Conservation (phyloP, 2,888 invertebrate species). For the Scaptomyza parva region DNA sequence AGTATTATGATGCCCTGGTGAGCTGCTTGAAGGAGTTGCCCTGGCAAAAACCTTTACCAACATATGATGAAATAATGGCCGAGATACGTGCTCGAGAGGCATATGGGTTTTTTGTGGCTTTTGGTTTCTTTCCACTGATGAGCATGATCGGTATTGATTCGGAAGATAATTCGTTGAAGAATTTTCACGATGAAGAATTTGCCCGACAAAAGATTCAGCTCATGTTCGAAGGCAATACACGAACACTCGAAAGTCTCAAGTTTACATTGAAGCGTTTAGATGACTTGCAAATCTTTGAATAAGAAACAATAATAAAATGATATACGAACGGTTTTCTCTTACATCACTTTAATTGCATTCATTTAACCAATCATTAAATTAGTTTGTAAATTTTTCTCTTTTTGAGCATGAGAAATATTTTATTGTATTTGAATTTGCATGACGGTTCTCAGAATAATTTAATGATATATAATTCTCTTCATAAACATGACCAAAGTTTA, state of each 20-base stretch:
- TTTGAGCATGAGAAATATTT: no score
- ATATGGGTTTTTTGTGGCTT: conserved; percentile 84
- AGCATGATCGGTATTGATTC: conserved; percentile 82
- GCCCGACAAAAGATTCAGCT: conserved; percentile 81
- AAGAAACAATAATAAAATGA: conserved; percentile 10
- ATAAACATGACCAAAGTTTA: no score
- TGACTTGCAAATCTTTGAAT: conserved; percentile 79
- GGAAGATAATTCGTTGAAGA: conserved; percentile 81
- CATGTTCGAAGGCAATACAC: conserved; percentile 82
- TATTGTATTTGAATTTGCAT: no score
- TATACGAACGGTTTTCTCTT: not conserved
- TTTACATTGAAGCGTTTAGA: conserved; percentile 77
- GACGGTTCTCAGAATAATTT: no score
- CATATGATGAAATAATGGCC: conserved; percentile 66
- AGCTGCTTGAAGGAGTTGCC: conserved; percentile 68
- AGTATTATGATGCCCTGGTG: conserved; percentile 70
- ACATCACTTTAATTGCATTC: conserved; percentile 10
- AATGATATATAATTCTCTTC: no score
- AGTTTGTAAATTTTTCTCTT: conserved; percentile 1
- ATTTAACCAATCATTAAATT: conserved; percentile 13
- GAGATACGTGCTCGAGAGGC: conserved; percentile 79
- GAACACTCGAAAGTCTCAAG: conserved; percentile 79
- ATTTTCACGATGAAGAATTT: conserved; percentile 79
- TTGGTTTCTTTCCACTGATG: conserved; percentile 83
- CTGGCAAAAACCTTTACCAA: conserved; percentile 63